Percentiles rank a stretch among this genome's conserved stretches.
These are phyloP conservation scores for Galleria mellonella DNA, from an alignment of 1,140 invertebrate genomes.

Conservation along the genomic window DNA sequence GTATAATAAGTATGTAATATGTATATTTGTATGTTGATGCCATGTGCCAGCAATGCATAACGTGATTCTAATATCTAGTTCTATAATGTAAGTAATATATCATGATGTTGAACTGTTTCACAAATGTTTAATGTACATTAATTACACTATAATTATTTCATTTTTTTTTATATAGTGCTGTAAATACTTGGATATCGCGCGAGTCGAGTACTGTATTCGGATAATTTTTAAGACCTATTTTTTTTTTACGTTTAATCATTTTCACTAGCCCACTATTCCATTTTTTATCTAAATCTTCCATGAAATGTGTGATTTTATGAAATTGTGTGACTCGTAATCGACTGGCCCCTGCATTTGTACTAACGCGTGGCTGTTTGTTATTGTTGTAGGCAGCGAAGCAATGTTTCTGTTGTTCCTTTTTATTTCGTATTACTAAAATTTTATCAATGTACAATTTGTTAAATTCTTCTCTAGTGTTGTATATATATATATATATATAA, in stretches of 20 bases:
- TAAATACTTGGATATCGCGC: slow-evolving; percentile 5
- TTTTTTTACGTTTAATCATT: too few species aligned
- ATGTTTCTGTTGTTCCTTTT: background rate
- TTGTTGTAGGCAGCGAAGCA: background rate
- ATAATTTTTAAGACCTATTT: background rate
- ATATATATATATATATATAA: too few species aligned
- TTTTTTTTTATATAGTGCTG: slow-evolving; percentile 3
- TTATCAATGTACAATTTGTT: too few species aligned
- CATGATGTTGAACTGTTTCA: slow-evolving; percentile 9
- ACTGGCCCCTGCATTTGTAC: slow-evolving; percentile 1
- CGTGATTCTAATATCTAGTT: slow-evolving; percentile 5
- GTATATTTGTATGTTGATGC: slow-evolving; percentile 7
- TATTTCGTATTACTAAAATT: too few species aligned
- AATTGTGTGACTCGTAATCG: background rate
- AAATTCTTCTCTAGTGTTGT: too few species aligned
- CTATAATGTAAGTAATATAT: slow-evolving; percentile 6
- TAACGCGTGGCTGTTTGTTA: too few species aligned
- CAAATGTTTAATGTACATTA: slow-evolving; percentile 7
- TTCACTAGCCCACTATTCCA: slow-evolving; percentile 3
- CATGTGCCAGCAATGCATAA: background rate
- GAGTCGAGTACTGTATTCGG: background rate
- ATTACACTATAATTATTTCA: slow-evolving; percentile 3
- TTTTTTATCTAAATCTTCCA: slow-evolving; percentile 7
- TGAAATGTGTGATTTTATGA: background rate
- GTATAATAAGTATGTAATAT: slow-evolving; percentile 8